Conservation (phyloP, 2,113 vertebrate species). For the Rissa tridactyla region DNA sequence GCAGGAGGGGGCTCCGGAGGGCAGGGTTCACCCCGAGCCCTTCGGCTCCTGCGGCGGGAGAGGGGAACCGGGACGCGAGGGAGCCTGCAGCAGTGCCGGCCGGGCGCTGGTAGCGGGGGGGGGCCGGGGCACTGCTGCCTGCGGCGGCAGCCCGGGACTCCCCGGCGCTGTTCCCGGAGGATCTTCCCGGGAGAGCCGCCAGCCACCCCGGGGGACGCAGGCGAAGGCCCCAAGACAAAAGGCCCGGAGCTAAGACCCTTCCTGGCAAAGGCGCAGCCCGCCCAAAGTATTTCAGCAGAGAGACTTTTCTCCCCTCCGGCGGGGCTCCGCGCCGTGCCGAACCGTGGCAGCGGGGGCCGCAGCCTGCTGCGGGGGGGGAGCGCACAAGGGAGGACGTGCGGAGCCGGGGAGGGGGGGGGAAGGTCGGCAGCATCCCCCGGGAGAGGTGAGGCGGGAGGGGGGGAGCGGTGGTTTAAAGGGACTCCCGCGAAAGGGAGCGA, state of each 20-base stretch:
- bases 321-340: background rate
- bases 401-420: background rate
- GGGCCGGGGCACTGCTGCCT: background rate
- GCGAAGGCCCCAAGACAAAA: conserved; percentile 47
- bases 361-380: background rate
- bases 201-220: background rate
- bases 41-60: background rate
- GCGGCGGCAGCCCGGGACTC: background rate
- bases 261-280: background rate
- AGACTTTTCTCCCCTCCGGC: background rate
- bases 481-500: conserved; percentile 70
- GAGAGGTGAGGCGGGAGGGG: background rate
- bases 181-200: background rate
- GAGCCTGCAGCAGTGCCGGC: background rate
- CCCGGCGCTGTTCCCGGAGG: background rate
- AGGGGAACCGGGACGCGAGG: background rate
- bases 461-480: conserved; percentile 68
- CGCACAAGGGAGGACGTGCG: background rate
- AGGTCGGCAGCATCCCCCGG: conserved; percentile 7
- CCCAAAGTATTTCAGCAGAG: conserved; percentile 9
- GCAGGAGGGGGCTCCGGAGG: background rate
- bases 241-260: conserved; percentile 31
- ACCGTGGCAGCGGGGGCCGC: background rate
- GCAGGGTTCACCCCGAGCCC: background rate
- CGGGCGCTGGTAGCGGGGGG: background rate